A percentile compares a stretch with the other conserved stretches of the same genome.
Conservation (phyloP, 2,113 vertebrate genomes). For the Boleophthalmus pectinirostris region DNA sequence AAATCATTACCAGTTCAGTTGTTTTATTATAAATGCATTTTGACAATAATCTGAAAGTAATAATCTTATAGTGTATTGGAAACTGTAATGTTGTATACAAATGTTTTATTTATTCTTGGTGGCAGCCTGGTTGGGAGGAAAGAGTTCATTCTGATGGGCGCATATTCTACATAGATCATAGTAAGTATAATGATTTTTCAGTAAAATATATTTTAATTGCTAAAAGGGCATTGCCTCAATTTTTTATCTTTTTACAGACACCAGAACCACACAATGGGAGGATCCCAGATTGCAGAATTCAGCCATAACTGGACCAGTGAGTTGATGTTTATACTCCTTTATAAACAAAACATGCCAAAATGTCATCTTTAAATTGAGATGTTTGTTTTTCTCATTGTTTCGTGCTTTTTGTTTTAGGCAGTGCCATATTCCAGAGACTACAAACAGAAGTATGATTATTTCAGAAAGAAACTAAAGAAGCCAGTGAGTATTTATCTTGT, state of each 20-base stretch:
- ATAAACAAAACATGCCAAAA: background rate
- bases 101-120: slow-evolving; percentile 22
- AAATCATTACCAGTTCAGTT: too few species aligned
- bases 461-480: slow-evolving; percentile 96
- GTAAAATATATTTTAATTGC: background rate
- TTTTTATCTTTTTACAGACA: slow-evolving; percentile 76
- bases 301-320: slow-evolving; percentile 94
- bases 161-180: slow-evolving; percentile 97
- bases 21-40: background rate
- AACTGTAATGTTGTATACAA: background rate
- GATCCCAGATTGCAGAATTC: slow-evolving; percentile 92
- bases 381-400: background rate
- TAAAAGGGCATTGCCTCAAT: background rate
- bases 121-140: slow-evolving; percentile 96
- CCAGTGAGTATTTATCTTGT: slow-evolving; percentile 77
- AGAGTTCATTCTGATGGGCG: slow-evolving; percentile 91
- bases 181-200: slow-evolving; percentile 71
- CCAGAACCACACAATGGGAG: slow-evolving; percentile 94
- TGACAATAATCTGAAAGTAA: too few species aligned
- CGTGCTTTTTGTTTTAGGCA: slow-evolving; percentile 76
- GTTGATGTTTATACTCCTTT: slow-evolving; percentile 49
- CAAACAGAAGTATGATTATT: slow-evolving; percentile 98
- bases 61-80: background rate
- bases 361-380: background rate
- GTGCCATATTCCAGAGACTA: slow-evolving; percentile 99